A percentile compares a stretch with the other conserved stretches of the same genome.
phyloP scores from a whole-genome alignment of 1,140 invertebrate species.

The Atta colombica region DNA sequence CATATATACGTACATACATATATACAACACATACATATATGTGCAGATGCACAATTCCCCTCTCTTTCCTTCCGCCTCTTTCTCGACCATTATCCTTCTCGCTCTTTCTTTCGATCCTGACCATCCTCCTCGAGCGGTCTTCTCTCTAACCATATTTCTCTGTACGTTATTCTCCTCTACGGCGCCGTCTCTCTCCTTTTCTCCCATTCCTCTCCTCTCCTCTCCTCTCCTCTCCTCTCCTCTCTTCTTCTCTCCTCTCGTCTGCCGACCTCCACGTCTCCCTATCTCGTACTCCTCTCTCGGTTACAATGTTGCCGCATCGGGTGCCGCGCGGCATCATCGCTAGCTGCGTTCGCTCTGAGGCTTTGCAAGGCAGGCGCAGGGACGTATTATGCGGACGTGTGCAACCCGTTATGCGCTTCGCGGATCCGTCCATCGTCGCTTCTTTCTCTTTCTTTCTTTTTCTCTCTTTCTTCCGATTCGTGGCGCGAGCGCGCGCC shows the following conservation, averaged over 20 bases:
- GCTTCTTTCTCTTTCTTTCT: background rate
- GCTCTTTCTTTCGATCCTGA: constrained; percentile 33
- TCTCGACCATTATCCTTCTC: constrained; percentile 43
- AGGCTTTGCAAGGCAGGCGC: constrained; percentile 58
- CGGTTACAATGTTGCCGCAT: constrained; percentile 82
- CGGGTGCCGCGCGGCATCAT: constrained; percentile 65
- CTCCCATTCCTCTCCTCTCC: constrained; percentile 22
- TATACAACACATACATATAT: constrained; percentile 4
- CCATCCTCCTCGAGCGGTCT: constrained; percentile 52
- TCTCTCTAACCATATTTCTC: constrained; percentile 68
- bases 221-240: constrained; percentile 22
- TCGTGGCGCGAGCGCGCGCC: constrained; percentile 64
- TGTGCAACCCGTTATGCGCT: constrained; percentile 67
- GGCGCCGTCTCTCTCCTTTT: constrained; percentile 48
- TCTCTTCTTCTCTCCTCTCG: constrained; percentile 19
- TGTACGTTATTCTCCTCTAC: constrained; percentile 62
- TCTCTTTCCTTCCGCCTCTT: constrained; percentile 52
- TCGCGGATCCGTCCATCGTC: constrained; percentile 57
- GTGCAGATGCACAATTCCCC: constrained; percentile 24
- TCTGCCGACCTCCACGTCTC: constrained; percentile 29
- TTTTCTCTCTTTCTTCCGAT: constrained; percentile 35
- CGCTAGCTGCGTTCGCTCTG: constrained; percentile 63
- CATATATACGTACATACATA: constrained; percentile 17
- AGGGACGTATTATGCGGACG: constrained; percentile 69
- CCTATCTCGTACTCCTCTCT: constrained; percentile 68